These are phyloP conservation scores for Mellivora capensis DNA, from an alignment of 2,113 vertebrate genomes.

Conservation along the genomic window DNA sequence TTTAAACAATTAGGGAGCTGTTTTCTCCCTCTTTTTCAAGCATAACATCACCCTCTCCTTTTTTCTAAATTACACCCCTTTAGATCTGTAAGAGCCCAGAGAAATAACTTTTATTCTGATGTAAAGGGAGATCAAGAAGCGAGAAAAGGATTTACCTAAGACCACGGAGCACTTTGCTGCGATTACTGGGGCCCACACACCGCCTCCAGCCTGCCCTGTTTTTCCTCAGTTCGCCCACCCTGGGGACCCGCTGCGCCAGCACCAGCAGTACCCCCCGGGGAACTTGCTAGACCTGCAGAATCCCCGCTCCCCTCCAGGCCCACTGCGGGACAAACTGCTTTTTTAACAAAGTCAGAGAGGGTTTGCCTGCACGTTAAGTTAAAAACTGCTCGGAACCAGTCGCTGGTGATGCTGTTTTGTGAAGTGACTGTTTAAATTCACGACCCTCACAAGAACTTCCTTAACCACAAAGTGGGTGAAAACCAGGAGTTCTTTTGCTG, in stretches of 20 bases:
- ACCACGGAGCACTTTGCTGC: neutral
- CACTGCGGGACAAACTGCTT: neutral
- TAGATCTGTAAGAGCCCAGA: neutral
- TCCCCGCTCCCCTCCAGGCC: neutral
- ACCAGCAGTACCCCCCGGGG: neutral
- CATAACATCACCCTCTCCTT: neutral
- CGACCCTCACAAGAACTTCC: neutral
- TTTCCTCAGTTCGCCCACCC: neutral
- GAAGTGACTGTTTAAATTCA: neutral
- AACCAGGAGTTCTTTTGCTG: neutral
- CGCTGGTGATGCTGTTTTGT: neutral
- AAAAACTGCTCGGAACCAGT: neutral
- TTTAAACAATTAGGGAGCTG: slow-evolving; percentile 31
- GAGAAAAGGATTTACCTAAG: neutral
- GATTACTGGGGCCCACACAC: neutral
- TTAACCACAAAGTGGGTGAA: neutral
- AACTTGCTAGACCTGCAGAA: neutral
- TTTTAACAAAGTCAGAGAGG: neutral
- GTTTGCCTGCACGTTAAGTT: neutral
- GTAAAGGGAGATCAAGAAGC: neutral
- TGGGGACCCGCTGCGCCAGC: too few relatives aligned
- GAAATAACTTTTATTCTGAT: neutral
- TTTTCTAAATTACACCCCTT: neutral
- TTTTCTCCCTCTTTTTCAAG: slow-evolving; percentile 10
- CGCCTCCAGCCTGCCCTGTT: neutral